Evolutionary conservation across 1,140 invertebrate species (phyloP).

Genomic region (Solen grandis): DNA sequence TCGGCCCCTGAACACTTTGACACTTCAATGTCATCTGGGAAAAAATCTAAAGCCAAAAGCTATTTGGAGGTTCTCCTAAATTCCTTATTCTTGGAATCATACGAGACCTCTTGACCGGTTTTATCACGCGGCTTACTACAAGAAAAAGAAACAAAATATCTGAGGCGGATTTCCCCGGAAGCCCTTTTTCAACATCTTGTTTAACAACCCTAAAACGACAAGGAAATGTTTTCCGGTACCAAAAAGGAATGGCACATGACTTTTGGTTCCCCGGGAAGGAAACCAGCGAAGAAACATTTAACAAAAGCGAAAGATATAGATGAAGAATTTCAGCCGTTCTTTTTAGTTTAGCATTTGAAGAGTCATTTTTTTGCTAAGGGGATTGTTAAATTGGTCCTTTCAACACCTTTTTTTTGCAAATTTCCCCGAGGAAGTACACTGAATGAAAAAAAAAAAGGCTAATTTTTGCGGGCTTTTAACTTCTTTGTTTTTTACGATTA

Average conservation of each 20-base stretch:
- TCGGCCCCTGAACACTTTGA: too few species aligned
- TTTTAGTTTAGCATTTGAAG: constrained; percentile 83
- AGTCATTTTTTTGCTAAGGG: constrained; percentile 71
- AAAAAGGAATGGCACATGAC: constrained; percentile 70
- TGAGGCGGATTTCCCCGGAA: constrained; percentile 32
- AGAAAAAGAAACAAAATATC: constrained; percentile 17
- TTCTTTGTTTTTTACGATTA: too few species aligned
- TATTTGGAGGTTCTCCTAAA: constrained; percentile 46
- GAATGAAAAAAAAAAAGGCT: too few species aligned
- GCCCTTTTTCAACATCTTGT: constrained; percentile 45
- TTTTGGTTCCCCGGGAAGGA: constrained; percentile 52
- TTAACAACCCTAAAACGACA: constrained; percentile 56
- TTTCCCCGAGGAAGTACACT: too few species aligned
- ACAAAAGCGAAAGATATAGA: constrained; percentile 55
- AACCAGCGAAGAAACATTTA: constrained; percentile 20
- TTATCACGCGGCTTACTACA: constrained; percentile 63
- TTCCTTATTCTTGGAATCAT: constrained; percentile 64
- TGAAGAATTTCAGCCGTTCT: constrained; percentile 81
- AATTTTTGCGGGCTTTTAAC: too few species aligned
- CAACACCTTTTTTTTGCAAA: constrained; percentile 60
- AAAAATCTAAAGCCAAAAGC: too few species aligned
- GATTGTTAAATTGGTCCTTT: constrained; percentile 64
- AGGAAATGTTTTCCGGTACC: constrained; percentile 40
- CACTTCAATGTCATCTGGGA: too few species aligned
- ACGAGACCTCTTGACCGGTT: constrained; percentile 64